Conservation (phyloP, 2,888 invertebrate species). For the Buathra laborator region DNA sequence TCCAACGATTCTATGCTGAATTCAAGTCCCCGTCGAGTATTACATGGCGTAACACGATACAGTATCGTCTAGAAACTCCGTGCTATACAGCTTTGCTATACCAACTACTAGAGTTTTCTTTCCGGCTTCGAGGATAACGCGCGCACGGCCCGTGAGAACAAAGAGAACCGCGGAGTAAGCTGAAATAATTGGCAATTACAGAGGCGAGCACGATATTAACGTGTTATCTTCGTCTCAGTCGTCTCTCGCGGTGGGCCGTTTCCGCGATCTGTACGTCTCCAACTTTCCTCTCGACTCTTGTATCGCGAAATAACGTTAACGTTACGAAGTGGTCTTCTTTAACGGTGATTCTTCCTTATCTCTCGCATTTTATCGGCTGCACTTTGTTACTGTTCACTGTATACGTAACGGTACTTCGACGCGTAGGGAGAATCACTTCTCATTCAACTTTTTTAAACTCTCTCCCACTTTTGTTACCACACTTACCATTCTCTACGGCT, state of each 20-base stretch:
- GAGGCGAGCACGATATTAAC: slow-evolving; percentile 80
- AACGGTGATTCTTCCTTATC: slow-evolving; percentile 64
- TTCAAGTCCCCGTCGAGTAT: slow-evolving; percentile 30
- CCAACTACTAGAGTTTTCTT: slow-evolving; percentile 15
- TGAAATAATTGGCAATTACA: slow-evolving; percentile 82
- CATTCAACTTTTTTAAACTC: background rate
- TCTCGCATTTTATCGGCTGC: slow-evolving; percentile 53
- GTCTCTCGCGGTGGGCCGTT: slow-evolving; percentile 55
- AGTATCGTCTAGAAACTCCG: background rate
- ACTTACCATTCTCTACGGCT: background rate
- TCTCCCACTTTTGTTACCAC: background rate
- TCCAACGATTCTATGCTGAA: slow-evolving; percentile 35
- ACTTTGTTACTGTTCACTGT: slow-evolving; percentile 39
- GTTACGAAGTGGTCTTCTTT: slow-evolving; percentile 57
- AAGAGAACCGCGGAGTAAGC: slow-evolving; percentile 77
- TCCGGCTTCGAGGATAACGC: slow-evolving; percentile 50
- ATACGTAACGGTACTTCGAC: background rate
- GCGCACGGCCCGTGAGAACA: slow-evolving; percentile 71
- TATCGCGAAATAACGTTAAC: slow-evolving; percentile 58
- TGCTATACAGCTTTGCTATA: slow-evolving; percentile 36
- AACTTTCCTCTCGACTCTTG: slow-evolving; percentile 55
- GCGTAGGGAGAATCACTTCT: slow-evolving; percentile 14
- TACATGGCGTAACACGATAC: slow-evolving; percentile 21
- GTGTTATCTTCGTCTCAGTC: slow-evolving; percentile 75
- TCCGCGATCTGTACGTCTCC: slow-evolving; percentile 45